Conservation (phyloP, 2,797 vertebrate species). For the Enteromius radiatus region DNA sequence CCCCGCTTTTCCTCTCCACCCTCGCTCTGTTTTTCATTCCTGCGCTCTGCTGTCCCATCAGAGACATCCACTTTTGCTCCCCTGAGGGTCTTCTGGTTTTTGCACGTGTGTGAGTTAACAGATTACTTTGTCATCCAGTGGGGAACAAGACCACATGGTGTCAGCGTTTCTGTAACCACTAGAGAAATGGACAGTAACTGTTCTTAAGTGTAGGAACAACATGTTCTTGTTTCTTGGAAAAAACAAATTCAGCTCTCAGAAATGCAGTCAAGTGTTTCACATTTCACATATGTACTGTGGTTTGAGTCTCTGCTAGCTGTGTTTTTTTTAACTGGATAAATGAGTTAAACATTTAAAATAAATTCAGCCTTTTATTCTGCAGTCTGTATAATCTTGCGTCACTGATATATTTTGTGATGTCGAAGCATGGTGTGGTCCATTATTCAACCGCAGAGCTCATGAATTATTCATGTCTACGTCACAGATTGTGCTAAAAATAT, state of each 20-base stretch:
- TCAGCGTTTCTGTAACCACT: background rate
- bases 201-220: conserved; percentile 2
- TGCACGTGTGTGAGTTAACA: conserved; percentile 55
- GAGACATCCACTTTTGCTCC: conserved; percentile 8
- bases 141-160: background rate
- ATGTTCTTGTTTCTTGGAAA: conserved; percentile 22
- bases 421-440: conserved; percentile 4
- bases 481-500: conserved; percentile 47
- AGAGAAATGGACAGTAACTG: background rate
- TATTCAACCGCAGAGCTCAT: conserved; percentile 43
- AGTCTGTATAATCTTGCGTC: background rate
- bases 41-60: background rate
- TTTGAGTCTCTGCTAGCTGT: background rate
- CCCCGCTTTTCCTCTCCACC: background rate
- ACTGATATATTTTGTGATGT: conserved; percentile 23
- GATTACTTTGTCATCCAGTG: conserved; percentile 12
- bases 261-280: conserved; percentile 2
- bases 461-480: conserved; percentile 49
- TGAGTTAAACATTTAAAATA: background rate
- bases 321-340: background rate
- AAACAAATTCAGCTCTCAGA: background rate
- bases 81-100: conserved; percentile 31
- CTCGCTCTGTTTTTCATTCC: conserved; percentile 8
- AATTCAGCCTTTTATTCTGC: background rate
- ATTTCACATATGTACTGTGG: background rate